phyloP scores from a whole-genome alignment of 2,888 invertebrate genomes.

The Clivina fossor region DNA sequence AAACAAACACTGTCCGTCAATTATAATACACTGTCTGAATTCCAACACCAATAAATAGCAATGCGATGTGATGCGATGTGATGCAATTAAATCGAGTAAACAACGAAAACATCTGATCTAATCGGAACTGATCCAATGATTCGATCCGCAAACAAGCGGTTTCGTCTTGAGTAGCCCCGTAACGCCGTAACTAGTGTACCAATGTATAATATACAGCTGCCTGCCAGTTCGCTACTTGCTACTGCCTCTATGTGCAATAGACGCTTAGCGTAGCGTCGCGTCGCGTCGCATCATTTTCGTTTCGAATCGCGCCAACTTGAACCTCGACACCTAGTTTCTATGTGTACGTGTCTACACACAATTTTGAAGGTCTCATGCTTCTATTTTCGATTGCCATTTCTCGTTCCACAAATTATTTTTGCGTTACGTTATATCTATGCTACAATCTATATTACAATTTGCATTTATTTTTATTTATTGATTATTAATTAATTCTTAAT shows the following conservation, averaged over 20 bases:
- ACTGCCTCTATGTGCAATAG: slow-evolving; percentile 15
- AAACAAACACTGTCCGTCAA: slow-evolving; percentile 13
- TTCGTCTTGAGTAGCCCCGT: background rate
- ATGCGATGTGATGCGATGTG: too few relatives aligned
- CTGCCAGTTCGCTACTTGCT: slow-evolving; percentile 14
- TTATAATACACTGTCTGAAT: too few relatives aligned
- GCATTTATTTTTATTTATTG: slow-evolving; percentile 16
- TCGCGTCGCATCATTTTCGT: background rate
- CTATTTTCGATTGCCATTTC: slow-evolving; percentile 39
- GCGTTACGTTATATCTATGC: slow-evolving; percentile 9
- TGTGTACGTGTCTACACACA: too few relatives aligned
- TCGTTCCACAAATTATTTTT: slow-evolving; percentile 41
- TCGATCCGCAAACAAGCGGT: background rate
- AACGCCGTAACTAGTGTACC: slow-evolving; percentile 6
- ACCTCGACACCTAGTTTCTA: slow-evolving; percentile 38
- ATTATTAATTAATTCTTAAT: too few relatives aligned
- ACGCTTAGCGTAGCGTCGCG: too few relatives aligned
- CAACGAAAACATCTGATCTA: background rate
- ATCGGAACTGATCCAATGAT: too few relatives aligned
- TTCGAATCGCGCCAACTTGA: slow-evolving; percentile 19
- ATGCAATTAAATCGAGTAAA: too few relatives aligned
- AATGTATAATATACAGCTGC: background rate
- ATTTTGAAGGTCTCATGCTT: slow-evolving; percentile 41
- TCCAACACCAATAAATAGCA: slow-evolving; percentile 16
- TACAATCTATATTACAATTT: slow-evolving; percentile 13